Conservation (phyloP, 2,888 invertebrate species). For the Cyclophora punctaria region DNA sequence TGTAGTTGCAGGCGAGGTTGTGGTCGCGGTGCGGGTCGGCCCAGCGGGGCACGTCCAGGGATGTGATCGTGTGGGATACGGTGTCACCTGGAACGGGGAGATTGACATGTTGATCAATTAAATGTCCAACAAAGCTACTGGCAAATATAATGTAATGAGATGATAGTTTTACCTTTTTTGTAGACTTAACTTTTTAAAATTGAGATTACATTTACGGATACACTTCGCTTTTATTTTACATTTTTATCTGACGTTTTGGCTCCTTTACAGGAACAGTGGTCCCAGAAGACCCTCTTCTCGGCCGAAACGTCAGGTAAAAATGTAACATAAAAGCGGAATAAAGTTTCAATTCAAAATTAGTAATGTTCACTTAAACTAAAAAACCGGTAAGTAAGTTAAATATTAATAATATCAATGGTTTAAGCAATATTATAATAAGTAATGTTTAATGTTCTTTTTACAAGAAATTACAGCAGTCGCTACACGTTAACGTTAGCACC, state of each 20-base stretch:
- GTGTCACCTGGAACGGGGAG: constrained; percentile 44
- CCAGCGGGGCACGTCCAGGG: constrained; percentile 57
- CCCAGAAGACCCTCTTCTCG: too few relatives aligned
- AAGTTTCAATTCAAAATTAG: too few relatives aligned
- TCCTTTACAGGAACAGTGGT: not conserved
- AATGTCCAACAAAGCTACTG: not conserved
- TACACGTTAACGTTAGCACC: too few relatives aligned
- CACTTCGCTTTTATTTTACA: too few relatives aligned
- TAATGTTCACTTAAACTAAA: too few relatives aligned
- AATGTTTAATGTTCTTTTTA: too few relatives aligned
- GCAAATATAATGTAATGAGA: not conserved
- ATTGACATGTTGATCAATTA: not conserved
- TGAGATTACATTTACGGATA: not conserved
- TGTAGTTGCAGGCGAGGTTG: constrained; percentile 51
- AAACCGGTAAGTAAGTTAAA: too few relatives aligned
- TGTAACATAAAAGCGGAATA: too few relatives aligned
- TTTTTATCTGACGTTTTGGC: not conserved
- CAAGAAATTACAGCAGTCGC: too few relatives aligned
- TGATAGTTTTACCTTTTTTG: not conserved
- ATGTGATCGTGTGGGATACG: constrained; percentile 57
- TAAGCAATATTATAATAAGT: too few relatives aligned
- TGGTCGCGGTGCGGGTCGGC: constrained; percentile 56
- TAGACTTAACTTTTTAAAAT: not conserved
- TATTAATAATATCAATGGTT: too few relatives aligned
- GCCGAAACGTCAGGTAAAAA: too few relatives aligned